These are phyloP conservation scores for Ptilorrhoa leucosticta DNA, from an alignment of 2,113 vertebrate genomes.

Conservation along the genomic window DNA sequence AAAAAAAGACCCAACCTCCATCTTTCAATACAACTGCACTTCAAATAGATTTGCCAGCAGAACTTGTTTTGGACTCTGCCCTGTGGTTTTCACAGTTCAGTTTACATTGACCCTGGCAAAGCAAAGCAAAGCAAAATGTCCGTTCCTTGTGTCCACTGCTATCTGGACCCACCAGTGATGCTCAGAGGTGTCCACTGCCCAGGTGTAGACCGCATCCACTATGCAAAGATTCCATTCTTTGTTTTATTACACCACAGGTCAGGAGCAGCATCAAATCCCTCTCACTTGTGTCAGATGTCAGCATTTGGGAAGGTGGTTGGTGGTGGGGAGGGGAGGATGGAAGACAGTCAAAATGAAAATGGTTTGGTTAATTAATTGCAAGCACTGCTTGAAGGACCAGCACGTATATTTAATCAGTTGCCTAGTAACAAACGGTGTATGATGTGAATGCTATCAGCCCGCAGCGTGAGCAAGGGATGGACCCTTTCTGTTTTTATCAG, in stretches of 20 bases:
- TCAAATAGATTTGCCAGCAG: neutral
- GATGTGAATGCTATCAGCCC: slow-evolving; percentile 75
- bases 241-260: neutral
- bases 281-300: slow-evolving; percentile 39
- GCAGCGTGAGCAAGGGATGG: slow-evolving; percentile 54
- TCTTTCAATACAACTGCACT: neutral
- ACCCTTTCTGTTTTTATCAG: slow-evolving; percentile 62
- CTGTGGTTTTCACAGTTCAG: neutral
- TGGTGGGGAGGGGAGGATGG: slow-evolving; percentile 24
- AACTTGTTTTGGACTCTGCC: neutral
- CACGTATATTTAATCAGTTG: slow-evolving; percentile 84
- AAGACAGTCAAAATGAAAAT: slow-evolving; percentile 75
- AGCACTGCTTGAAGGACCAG: slow-evolving; percentile 76
- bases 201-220: neutral
- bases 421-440: slow-evolving; percentile 77
- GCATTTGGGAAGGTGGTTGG: slow-evolving; percentile 34
- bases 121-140: neutral
- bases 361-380: slow-evolving; percentile 81
- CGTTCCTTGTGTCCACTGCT: neutral
- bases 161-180: neutral
- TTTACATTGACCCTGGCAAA: neutral
- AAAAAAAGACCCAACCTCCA: neutral
- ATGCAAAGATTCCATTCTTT: neutral
- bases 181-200: neutral
- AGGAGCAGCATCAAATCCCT: neutral